These are phyloP conservation scores for Phasia obesa DNA, from an alignment of 2,888 invertebrate species.

Conservation along the genomic window DNA sequence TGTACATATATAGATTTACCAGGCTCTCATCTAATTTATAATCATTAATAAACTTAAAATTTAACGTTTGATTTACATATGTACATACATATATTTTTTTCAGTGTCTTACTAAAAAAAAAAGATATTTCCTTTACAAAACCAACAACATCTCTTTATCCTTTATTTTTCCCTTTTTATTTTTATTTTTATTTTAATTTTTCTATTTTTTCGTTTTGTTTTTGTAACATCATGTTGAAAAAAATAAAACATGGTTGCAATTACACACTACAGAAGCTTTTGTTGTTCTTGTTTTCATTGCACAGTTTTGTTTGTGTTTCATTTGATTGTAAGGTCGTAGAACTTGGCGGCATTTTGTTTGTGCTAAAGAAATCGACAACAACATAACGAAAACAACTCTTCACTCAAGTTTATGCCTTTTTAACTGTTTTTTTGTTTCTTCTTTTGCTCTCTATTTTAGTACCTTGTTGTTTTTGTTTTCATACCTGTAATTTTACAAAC, in stretches of 20 bases:
- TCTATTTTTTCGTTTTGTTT: constrained; percentile 29
- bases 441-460: constrained; percentile 14
- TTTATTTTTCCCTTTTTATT: constrained; percentile 10
- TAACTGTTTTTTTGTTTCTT: constrained; percentile 50
- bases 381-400: constrained; percentile 59
- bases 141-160: constrained; percentile 46
- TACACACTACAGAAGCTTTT: constrained; percentile 60
- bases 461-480: constrained; percentile 43
- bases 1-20: too few relatives aligned
- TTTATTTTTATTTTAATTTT: constrained; percentile 4
- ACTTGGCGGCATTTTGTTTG: constrained; percentile 75
- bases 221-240: constrained; percentile 35
- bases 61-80: too few relatives aligned
- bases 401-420: constrained; percentile 63
- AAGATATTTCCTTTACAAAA: constrained; percentile 16
- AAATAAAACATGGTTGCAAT: constrained; percentile 61
- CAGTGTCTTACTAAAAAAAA: constrained; percentile 13
- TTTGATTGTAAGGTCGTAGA: constrained; percentile 81
- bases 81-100: too few relatives aligned
- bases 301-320: constrained; percentile 68
- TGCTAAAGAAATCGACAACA: constrained; percentile 66
- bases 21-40: too few relatives aligned
- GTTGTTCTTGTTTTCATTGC: constrained; percentile 60
- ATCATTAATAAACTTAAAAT: too few relatives aligned
- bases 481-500: constrained; percentile 52